Conservation (phyloP, 2,888 invertebrate species). For the Osmoderma eremita region DNA sequence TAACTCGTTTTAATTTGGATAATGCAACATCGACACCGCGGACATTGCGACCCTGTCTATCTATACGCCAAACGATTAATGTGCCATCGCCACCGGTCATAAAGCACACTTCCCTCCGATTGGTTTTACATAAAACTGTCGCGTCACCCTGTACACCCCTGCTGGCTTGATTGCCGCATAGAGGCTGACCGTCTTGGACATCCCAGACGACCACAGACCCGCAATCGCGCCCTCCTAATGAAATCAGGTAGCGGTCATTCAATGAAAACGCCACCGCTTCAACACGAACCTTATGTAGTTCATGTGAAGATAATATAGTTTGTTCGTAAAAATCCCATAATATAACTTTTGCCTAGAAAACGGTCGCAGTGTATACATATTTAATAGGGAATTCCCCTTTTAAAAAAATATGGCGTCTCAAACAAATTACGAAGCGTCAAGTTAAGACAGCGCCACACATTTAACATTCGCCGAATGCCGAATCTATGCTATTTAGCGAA, state of each 20-base stretch:
- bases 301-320: constrained; percentile 74
- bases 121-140: constrained; percentile 64
- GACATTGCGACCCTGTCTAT: constrained; percentile 75
- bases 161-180: constrained; percentile 64
- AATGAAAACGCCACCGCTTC: constrained; percentile 86
- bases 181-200: constrained; percentile 64
- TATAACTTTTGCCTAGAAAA: constrained; percentile 77
- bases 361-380: background rate
- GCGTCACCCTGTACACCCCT: constrained; percentile 60
- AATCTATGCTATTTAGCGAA: no score
- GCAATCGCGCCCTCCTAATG: constrained; percentile 88
- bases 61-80: constrained; percentile 75
- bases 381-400: background rate
- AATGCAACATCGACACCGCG: constrained; percentile 78
- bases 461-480: no score
- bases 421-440: no score
- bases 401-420: no score
- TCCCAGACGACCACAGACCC: constrained; percentile 89
- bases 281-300: constrained; percentile 88
- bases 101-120: constrained; percentile 73
- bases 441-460: no score
- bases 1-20: constrained; percentile 80
- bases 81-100: constrained; percentile 78
- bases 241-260: constrained; percentile 83
- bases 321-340: constrained; percentile 84